phyloP scores from a whole-genome alignment of 2,113 vertebrate genomes.

The Rhinoderma darwinii region DNA sequence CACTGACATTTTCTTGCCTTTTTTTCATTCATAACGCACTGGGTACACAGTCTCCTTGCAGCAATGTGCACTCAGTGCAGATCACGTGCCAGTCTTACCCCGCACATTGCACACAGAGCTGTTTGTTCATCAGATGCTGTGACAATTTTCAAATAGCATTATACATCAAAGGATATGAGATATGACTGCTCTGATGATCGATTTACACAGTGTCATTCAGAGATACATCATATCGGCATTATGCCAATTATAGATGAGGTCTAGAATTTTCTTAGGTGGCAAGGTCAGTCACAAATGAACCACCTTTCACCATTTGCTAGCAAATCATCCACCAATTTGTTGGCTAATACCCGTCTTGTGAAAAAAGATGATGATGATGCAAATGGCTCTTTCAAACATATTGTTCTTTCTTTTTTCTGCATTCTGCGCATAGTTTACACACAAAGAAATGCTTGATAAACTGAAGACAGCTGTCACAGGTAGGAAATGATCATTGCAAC shows the following conservation, averaged over 20 bases:
- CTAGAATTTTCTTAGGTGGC: constrained; percentile 68
- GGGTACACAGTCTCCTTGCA: constrained; percentile 71
- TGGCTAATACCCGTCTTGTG: constrained; percentile 68
- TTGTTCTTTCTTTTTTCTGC: background rate
- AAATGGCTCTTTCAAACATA: constrained; percentile 5
- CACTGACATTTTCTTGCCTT: constrained; percentile 71
- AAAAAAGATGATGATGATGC: constrained; percentile 59
- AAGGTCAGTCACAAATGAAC: constrained; percentile 70
- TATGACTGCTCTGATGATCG: constrained; percentile 67
- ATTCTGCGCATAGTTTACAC: background rate
- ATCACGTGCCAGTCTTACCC: constrained; percentile 70
- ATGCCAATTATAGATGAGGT: constrained; percentile 69
- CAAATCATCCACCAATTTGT: constrained; percentile 68
- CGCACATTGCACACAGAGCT: constrained; percentile 62
- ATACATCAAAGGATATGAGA: constrained; percentile 75
- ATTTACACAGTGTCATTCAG: constrained; percentile 72
- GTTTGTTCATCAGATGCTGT: constrained; percentile 72
- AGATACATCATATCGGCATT: constrained; percentile 72
- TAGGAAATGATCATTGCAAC: too few relatives aligned
- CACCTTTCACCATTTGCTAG: constrained; percentile 70
- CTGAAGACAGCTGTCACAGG: too few relatives aligned
- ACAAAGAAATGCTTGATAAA: background rate
- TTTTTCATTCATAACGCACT: constrained; percentile 73
- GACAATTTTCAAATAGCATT: constrained; percentile 75
- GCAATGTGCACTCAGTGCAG: constrained; percentile 47